These are phyloP conservation scores for Epistrophe grossulariae DNA, from an alignment of 2,888 invertebrate species.

Conservation along the genomic window DNA sequence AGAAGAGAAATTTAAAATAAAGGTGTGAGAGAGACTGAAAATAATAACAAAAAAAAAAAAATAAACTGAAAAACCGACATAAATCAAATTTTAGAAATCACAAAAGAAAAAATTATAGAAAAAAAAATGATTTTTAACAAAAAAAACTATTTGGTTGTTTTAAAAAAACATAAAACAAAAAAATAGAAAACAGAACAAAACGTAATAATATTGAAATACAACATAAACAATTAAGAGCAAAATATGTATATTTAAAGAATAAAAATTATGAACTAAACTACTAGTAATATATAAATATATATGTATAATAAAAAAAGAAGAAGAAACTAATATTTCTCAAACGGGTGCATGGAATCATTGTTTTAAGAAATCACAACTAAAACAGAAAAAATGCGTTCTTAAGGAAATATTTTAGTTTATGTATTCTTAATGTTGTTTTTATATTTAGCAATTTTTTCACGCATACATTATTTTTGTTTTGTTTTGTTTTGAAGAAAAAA, in stretches of 20 bases:
- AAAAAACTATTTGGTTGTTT: conserved; percentile 14
- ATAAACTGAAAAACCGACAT: conserved; percentile 53
- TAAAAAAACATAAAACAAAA: not conserved
- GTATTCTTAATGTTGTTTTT: conserved; percentile 61
- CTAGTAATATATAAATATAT: conserved; percentile 37
- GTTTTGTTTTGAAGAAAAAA: conserved; percentile 31
- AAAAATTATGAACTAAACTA: conserved; percentile 43
- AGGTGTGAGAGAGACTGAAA: conserved; percentile 75
- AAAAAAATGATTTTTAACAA: conserved; percentile 13
- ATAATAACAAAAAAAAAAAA: conserved; percentile 33
- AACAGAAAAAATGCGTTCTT: conserved; percentile 20
- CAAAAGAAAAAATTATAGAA: conserved; percentile 10
- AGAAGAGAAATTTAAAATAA: conserved; percentile 50
- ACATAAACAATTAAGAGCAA: conserved; percentile 40
- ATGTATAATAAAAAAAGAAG: conserved; percentile 1
- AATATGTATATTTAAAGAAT: conserved; percentile 53
- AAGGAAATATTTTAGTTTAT: conserved; percentile 45
- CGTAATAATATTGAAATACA: conserved; percentile 18
- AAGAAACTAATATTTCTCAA: conserved; percentile 49
- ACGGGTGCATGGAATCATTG: conserved; percentile 64
- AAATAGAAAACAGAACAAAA: conserved; percentile 15
- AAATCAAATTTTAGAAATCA: conserved; percentile 62
- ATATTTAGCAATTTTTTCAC: conserved; percentile 62
- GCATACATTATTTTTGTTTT: conserved; percentile 25
- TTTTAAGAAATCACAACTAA: conserved; percentile 35